A percentile compares a stretch with the other conserved stretches of the same genome.
Evolutionary conservation across 2,797 vertebrate species (phyloP).

Genomic region (Tapera naevia): DNA sequence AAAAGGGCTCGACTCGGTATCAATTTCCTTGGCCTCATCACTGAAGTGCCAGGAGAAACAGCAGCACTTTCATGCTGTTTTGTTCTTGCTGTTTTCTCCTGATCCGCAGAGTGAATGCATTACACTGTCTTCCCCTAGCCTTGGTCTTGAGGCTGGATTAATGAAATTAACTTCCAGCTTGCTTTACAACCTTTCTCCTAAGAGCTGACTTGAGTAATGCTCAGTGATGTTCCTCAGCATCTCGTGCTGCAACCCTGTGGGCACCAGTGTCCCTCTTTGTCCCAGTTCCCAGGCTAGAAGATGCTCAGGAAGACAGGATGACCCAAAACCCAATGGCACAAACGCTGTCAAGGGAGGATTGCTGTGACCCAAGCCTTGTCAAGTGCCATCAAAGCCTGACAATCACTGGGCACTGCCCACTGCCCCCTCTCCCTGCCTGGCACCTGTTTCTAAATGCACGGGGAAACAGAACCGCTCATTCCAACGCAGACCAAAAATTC

Average conservation of each 20-base stretch:
- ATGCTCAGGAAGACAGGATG: not conserved
- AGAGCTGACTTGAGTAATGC: not conserved
- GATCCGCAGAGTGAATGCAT: not conserved
- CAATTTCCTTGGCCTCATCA: not conserved
- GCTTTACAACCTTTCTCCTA: not conserved
- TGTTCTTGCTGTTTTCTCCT: not conserved
- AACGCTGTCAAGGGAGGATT: not conserved
- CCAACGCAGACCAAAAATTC: not conserved
- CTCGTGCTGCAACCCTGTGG: accelerated
- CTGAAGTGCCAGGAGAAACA: not conserved
- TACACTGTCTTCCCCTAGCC: not conserved
- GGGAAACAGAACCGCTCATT: not conserved
- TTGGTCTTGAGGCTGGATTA: not conserved
- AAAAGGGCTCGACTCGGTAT: not conserved
- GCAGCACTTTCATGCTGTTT: not conserved
- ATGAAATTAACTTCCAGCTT: not conserved
- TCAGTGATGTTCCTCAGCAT: not conserved
- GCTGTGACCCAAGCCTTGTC: accelerated
- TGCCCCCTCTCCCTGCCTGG: accelerated
- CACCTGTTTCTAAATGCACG: not conserved
- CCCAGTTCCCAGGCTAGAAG: not conserved
- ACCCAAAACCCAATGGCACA: not conserved
- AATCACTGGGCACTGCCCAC: not conserved
- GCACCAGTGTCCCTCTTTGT: not conserved
- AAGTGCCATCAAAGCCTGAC: not conserved